phyloP scores from a whole-genome alignment of 2,797 vertebrate species.

The Falco cherrug region DNA sequence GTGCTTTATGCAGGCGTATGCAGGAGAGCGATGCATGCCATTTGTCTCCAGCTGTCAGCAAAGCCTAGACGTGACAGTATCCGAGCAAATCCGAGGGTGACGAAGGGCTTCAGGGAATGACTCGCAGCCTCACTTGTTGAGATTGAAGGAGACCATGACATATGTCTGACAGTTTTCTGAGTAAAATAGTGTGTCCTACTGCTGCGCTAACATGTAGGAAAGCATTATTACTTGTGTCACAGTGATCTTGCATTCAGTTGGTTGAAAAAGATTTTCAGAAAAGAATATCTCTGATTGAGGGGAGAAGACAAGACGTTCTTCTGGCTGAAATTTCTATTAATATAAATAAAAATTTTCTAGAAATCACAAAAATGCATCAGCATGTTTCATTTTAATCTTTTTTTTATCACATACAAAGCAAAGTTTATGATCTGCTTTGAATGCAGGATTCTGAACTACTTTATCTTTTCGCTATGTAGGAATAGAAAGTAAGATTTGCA shows the following conservation, averaged over 20 bases:
- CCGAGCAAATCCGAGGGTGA: not conserved
- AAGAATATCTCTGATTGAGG: not conserved
- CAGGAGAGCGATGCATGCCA: not conserved
- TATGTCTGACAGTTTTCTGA: not conserved
- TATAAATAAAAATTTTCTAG: not conserved
- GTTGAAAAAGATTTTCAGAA: not conserved
- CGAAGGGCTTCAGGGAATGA: not conserved
- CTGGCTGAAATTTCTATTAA: not conserved
- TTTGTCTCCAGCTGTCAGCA: not conserved
- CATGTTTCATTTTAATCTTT: not conserved
- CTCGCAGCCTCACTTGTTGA: not conserved
- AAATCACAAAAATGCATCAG: not conserved
- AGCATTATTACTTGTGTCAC: not conserved
- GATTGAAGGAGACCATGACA: not conserved
- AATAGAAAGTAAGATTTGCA: not conserved
- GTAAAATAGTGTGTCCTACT: not conserved
- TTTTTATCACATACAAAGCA: not conserved
- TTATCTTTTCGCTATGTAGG: not conserved
- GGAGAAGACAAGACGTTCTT: not conserved
- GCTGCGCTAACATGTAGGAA: not conserved
- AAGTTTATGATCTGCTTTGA: not conserved
- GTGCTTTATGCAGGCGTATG: accelerated
- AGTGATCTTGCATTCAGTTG: not conserved
- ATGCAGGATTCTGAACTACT: not conserved
- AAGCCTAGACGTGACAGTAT: accelerated